Evolutionary conservation across 2,113 vertebrate genomes (phyloP).

Genomic region (Furnarius figulus): DNA sequence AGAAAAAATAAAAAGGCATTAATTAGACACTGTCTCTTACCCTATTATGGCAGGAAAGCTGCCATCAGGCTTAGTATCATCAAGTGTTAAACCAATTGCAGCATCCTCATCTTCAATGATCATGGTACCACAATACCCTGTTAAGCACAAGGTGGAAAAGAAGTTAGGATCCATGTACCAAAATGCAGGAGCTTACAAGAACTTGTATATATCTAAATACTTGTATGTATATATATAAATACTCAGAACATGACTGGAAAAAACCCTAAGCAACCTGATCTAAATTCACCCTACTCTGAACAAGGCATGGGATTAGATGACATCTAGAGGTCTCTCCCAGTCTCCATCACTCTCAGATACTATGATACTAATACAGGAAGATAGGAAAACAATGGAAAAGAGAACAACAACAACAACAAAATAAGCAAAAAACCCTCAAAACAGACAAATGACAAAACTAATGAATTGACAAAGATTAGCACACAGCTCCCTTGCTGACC

Average conservation of each 20-base stretch:
- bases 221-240: no score
- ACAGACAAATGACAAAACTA: no score
- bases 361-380: not conserved
- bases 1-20: not conserved
- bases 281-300: not conserved
- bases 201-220: no score
- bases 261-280: not conserved
- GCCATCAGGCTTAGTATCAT: conserved; percentile 95
- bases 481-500: not conserved
- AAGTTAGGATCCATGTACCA: not conserved
- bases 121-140: conserved; percentile 94
- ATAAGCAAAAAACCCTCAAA: not conserved
- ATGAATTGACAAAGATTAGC: not conserved
- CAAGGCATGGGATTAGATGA: not conserved
- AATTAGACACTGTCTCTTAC: conserved; percentile 68
- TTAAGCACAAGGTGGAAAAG: not conserved
- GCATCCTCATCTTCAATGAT: conserved; percentile 93
- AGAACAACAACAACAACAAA: not conserved
- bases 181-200: not conserved
- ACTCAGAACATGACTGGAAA: not conserved
- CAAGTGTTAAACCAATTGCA: conserved; percentile 88
- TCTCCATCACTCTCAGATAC: not conserved
- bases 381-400: not conserved
- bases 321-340: not conserved
- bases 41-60: conserved; percentile 90